A percentile compares a stretch with the other conserved stretches of the same genome.
These are phyloP conservation scores for Eulemur rubriventer DNA, from an alignment of 2,797 vertebrate genomes.

Conservation along the genomic window DNA sequence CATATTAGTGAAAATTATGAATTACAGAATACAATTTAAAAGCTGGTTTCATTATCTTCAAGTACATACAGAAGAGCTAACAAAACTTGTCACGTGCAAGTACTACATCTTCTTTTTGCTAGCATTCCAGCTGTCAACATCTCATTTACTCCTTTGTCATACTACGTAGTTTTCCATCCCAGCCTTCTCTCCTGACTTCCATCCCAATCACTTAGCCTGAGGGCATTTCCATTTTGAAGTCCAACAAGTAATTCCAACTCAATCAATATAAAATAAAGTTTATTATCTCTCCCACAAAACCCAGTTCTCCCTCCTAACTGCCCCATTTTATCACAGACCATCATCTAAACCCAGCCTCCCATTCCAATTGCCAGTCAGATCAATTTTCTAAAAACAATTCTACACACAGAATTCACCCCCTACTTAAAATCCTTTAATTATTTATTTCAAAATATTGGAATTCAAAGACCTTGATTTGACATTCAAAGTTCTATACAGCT, in stretches of 20 bases:
- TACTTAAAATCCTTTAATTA: background rate
- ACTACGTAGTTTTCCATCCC: background rate
- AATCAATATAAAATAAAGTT: background rate
- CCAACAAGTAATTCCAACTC: background rate
- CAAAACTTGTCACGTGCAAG: background rate
- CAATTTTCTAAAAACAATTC: constrained; percentile 5
- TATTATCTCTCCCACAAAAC: background rate
- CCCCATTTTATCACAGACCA: background rate
- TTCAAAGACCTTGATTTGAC: background rate
- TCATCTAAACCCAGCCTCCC: background rate
- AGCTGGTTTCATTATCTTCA: background rate
- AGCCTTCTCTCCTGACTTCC: constrained; percentile 18
- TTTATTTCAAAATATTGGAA: constrained; percentile 2
- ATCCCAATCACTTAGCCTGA: background rate
- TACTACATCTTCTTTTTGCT: background rate
- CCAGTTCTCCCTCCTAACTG: background rate
- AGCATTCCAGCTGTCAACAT: background rate
- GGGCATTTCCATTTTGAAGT: background rate
- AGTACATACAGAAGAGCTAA: background rate
- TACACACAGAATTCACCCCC: background rate
- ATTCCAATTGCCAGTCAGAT: background rate
- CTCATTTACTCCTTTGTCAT: background rate
- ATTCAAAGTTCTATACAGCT: background rate
- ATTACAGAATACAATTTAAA: background rate
- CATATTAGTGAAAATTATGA: background rate